Evolutionary conservation across 2,113 vertebrate species (phyloP).

Genomic region (Myanophis thanlyinensis): DNA sequence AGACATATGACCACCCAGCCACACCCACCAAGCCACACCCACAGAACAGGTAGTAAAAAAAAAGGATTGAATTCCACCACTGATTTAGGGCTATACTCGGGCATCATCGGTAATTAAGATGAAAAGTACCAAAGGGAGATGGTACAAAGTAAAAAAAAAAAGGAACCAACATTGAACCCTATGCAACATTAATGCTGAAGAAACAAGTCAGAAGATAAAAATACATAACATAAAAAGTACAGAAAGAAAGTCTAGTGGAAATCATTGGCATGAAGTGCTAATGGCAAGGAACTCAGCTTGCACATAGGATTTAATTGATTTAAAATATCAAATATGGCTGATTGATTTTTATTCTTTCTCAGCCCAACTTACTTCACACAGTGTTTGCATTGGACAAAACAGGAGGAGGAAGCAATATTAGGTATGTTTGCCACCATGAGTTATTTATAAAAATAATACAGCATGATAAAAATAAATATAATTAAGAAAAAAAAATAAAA

Average conservation of each 20-base stretch:
- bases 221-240: not conserved
- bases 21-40: no score
- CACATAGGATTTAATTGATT: not conserved
- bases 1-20: no score
- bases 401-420: no score
- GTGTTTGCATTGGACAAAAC: not conserved
- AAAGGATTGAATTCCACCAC: no score
- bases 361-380: not conserved
- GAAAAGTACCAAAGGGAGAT: not conserved
- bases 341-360: not conserved
- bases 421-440: no score
- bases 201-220: not conserved
- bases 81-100: not conserved
- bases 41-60: no score
- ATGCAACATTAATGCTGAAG: not conserved
- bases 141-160: not conserved
- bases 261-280: not conserved
- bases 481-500: not conserved
- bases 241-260: not conserved
- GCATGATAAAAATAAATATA: no score
- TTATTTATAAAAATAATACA: no score
- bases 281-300: not conserved
- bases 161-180: not conserved
- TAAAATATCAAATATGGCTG: not conserved
- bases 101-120: not conserved